Percentiles rank a stretch among this genome's conserved stretches.
Evolutionary conservation across 1,140 invertebrate species (phyloP).

Genomic region (Microplitis mediator): DNA sequence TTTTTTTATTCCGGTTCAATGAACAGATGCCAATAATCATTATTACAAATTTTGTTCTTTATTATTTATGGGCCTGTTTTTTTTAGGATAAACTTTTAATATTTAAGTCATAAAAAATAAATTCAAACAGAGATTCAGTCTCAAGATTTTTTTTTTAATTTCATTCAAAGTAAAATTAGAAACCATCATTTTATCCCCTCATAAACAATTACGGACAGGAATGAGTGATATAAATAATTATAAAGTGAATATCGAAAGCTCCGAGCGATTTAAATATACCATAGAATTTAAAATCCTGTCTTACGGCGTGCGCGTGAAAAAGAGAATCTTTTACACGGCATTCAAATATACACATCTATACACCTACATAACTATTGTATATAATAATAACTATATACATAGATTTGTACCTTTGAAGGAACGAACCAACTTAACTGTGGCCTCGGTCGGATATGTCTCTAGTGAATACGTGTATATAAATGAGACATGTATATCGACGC

Average conservation of each 20-base stretch:
- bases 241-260: constrained; percentile 16
- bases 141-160: too few species aligned
- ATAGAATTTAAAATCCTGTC: constrained; percentile 37
- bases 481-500: constrained; percentile 57
- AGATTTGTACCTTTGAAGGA: constrained; percentile 8
- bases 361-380: not conserved
- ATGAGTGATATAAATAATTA: not conserved
- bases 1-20: too few species aligned
- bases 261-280: constrained; percentile 41
- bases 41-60: too few species aligned
- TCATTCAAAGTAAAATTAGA: too few species aligned
- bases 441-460: constrained; percentile 6
- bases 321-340: not conserved
- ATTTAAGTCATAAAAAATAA: too few species aligned
- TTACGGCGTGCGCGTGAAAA: not conserved
- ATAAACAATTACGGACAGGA: not conserved
- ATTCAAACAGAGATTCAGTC: too few species aligned
- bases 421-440: constrained; percentile 26
- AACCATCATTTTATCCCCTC: too few species aligned
- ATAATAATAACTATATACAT: not conserved
- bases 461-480: constrained; percentile 53
- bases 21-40: too few species aligned
- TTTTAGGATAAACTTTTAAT: too few species aligned
- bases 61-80: too few species aligned
- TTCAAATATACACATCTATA: not conserved